These are phyloP conservation scores for Leptinotarsa rubiginosa DNA, from an alignment of 2,888 invertebrate species.

Conservation along the genomic window DNA sequence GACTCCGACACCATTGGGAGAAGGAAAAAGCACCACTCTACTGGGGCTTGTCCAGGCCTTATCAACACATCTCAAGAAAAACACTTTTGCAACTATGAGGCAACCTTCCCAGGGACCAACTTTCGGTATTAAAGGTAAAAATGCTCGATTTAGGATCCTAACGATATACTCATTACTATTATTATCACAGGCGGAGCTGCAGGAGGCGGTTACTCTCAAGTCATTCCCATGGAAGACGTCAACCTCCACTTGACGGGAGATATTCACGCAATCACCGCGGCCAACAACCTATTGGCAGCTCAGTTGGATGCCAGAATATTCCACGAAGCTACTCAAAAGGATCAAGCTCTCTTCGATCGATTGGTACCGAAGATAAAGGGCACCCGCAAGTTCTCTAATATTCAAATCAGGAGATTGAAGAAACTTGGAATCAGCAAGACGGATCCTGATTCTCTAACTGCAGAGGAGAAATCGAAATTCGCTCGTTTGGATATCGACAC, in stretches of 20 bases:
- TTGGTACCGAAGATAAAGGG: conserved; percentile 89
- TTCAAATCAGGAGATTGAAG: conserved; percentile 82
- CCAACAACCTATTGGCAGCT: conserved; percentile 97
- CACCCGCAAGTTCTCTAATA: conserved; percentile 83
- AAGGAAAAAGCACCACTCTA: conserved; percentile 97
- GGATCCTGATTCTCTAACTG: conserved; percentile 83
- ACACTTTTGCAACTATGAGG: conserved; percentile 93
- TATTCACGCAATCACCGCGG: conserved; percentile 98
- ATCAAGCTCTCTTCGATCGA: conserved; percentile 86
- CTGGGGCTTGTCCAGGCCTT: conserved; percentile 94
- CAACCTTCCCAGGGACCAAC: conserved; percentile 99
- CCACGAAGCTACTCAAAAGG: conserved; percentile 94
- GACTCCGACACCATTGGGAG: conserved; percentile 98
- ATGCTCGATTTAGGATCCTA: not conserved
- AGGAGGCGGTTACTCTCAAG: conserved; percentile 96
- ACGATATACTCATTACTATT: not conserved
- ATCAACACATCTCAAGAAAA: conserved; percentile 83
- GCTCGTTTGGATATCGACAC: conserved; percentile 92
- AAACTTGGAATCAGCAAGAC: conserved; percentile 86
- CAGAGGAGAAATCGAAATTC: conserved; percentile 83
- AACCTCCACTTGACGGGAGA: conserved; percentile 98
- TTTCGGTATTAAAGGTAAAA: conserved; percentile 89
- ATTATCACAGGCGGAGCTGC: conserved; percentile 85
- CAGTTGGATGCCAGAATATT: conserved; percentile 97
- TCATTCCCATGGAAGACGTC: conserved; percentile 99